Base-by-base conservation (phyloP, 1,140 invertebrate species). In the Helicoverpa zea region DNA sequence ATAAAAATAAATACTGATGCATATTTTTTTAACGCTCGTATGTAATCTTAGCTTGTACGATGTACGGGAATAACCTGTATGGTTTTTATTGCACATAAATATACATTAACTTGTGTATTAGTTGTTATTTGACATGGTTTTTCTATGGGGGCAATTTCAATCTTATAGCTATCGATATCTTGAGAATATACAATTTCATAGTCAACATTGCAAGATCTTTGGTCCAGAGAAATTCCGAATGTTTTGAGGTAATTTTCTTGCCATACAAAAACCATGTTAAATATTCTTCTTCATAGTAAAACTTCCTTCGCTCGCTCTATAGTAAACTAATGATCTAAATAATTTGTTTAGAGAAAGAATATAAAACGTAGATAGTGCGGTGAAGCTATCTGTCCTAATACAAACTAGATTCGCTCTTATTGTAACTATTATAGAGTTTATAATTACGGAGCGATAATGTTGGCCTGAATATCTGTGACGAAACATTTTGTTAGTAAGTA, bases 1-100 rank as follows among this genome's bases (percentile, higher is more conserved):
- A 54, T 72, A 72, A 75, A 61, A 59, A 43, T 51, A 61, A 23
- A 63, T 47, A 77, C 74, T 77, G 59, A 77, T 77, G 58, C 74
- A 77, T 77, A 77, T 77, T 77, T 77, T 77, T 77, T 77, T 77
- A 77, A 52, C 74, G 49, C 74, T 77, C 74, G 58, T 49, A 49
- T 63, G 49, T 63, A 63, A 75, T 23, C 14, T 59, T 77, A 77
- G 74, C 74, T 77, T 77, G 52, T 54, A 70, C 16, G 30, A 29
- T 51, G 13, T 54, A 52, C 12, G 13, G 47, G 49, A 54, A 14
- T 56, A 30, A 58, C 47, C 49, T 72, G 51, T 35, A 68, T 51
- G 2, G 13, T 9, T 61, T 74, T 49, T 18, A 61, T 75, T 75
- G 54, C 73, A 52, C 23, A 52, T 2, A 56, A 29, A 43, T 58